Evolutionary conservation across 2,113 vertebrate genomes (phyloP).

Genomic region (Helogale parvula): DNA sequence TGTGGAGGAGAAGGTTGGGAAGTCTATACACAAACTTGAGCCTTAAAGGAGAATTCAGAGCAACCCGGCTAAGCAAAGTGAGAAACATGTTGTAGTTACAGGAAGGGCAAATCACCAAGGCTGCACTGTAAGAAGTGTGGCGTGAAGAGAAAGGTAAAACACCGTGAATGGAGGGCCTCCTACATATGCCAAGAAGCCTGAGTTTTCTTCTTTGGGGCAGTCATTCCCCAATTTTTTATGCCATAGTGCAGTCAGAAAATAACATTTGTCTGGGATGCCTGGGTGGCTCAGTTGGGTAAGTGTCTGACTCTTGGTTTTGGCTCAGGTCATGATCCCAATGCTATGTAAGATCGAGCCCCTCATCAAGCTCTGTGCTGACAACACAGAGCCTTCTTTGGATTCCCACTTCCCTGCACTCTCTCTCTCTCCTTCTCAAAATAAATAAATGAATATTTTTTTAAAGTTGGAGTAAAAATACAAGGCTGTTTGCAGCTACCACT

Average conservation of each 20-base stretch:
- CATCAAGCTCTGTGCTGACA: no score
- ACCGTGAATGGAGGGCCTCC: no score
- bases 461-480: background rate
- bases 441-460: no score
- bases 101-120: background rate
- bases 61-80: background rate
- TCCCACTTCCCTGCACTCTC: no score
- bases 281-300: no score
- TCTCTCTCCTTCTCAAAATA: no score
- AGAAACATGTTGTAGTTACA: background rate
- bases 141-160: background rate
- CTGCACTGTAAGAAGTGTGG: fast-evolving
- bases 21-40: background rate
- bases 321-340: no score
- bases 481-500: background rate
- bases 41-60: background rate
- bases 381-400: no score
- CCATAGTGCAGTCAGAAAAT: background rate
- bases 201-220: no score
- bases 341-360: no score
- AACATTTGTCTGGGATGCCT: background rate
- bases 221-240: background rate
- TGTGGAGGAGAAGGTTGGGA: background rate
- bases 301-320: no score
- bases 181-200: background rate